A percentile compares a stretch with the other conserved stretches of the same genome.
Evolutionary conservation across 2,888 invertebrate species (phyloP).

Genomic region (Thumatha senex): DNA sequence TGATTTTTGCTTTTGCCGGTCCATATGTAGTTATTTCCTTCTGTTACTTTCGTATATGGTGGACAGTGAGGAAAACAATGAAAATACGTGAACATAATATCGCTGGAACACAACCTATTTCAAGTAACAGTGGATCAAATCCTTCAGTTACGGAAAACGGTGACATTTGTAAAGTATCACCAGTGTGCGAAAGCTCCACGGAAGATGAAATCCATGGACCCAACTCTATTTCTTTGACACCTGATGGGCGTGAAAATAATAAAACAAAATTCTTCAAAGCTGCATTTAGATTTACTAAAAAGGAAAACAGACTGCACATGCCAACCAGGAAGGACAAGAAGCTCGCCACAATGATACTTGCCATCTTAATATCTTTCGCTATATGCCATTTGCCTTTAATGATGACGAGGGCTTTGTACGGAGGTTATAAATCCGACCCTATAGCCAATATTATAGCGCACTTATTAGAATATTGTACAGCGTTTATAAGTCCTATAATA

Average conservation of each 20-base stretch:
- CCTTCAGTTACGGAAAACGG: constrained; percentile 3
- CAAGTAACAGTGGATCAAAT: constrained; percentile 9
- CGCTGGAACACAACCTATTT: constrained; percentile 37
- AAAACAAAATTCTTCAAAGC: constrained; percentile 50
- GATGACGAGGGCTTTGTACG: constrained; percentile 89
- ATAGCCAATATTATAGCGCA: constrained; percentile 90
- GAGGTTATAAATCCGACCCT: constrained; percentile 83
- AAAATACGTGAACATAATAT: constrained; percentile 68
- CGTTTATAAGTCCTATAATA: constrained; percentile 95
- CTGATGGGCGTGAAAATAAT: constrained; percentile 13
- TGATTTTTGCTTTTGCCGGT: constrained; percentile 90
- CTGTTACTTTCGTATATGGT: constrained; percentile 92
- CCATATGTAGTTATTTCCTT: constrained; percentile 92
- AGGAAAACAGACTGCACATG: constrained; percentile 78
- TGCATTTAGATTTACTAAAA: constrained; percentile 55
- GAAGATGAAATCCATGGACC: constrained; percentile 1
- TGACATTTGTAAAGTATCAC: neutral
- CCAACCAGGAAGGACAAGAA: constrained; percentile 90
- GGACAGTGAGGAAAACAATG: constrained; percentile 89
- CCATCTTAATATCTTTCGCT: constrained; percentile 94
- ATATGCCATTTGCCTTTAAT: constrained; percentile 95
- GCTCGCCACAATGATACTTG: constrained; percentile 92
- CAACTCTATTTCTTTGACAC: neutral
- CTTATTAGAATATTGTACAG: constrained; percentile 91
- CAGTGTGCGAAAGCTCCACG: constrained; percentile 4